Evolutionary conservation across 92 coral and sea anemone genomes (phyloP).

Genomic region (Zoanthus solanderi): DNA sequence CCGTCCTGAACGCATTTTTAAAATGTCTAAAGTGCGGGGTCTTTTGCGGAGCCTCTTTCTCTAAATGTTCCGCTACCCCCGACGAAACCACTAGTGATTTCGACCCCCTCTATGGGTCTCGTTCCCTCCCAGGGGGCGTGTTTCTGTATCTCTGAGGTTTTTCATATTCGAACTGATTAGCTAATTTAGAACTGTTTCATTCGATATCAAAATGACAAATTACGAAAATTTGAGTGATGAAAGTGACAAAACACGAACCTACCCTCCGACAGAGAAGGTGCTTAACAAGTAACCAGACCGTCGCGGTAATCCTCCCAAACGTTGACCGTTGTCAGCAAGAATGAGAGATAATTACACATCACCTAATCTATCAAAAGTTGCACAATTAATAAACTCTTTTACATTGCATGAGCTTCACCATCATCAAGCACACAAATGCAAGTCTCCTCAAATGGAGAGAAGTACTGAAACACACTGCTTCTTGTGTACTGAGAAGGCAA

Average conservation of each 20-base stretch:
- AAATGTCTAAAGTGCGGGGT: background rate
- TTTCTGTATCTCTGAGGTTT: background rate
- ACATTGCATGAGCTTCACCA: background rate
- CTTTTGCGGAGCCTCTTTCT: background rate
- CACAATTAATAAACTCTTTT: background rate
- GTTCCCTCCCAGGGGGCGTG: background rate
- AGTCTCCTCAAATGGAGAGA: background rate
- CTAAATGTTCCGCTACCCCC: background rate
- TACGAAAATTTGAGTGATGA: background rate
- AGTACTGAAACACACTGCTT: background rate
- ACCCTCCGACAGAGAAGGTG: background rate
- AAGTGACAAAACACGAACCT: background rate
- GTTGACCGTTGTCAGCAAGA: background rate
- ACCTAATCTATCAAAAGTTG: background rate
- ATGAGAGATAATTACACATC: background rate
- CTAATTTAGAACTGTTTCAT: background rate
- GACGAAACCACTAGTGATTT: too few species aligned
- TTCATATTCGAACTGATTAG: background rate
- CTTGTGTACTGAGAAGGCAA: background rate
- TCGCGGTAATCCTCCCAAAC: background rate
- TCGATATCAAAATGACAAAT: background rate
- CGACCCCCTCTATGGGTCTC: too few species aligned
- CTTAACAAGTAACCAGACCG: background rate
- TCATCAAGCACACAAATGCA: constrained; percentile 32
- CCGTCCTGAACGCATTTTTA: background rate